phyloP scores from a whole-genome alignment of 2,888 invertebrate species.

The Stomorhina lunata region DNA sequence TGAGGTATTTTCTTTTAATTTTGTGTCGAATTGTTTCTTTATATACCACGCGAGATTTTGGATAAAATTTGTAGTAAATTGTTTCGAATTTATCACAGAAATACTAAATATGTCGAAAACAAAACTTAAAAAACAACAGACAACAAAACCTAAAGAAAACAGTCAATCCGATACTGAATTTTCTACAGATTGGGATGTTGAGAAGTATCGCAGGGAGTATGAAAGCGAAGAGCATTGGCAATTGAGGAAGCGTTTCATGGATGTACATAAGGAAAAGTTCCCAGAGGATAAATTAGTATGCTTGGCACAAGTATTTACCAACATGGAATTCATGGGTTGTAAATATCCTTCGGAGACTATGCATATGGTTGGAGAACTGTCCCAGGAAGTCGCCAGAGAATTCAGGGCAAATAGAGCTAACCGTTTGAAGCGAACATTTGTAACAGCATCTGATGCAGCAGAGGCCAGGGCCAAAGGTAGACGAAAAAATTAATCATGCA shows the following conservation, averaged over 20 bases:
- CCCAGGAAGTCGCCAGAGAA: slow-evolving; percentile 87
- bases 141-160: neutral
- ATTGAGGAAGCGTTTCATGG: slow-evolving; percentile 88
- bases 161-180: slow-evolving; percentile 20
- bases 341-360: slow-evolving; percentile 91
- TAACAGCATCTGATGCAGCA: slow-evolving; percentile 88
- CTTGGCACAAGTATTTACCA: slow-evolving; percentile 94
- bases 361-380: slow-evolving; percentile 87
- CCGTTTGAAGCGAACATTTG: slow-evolving; percentile 87
- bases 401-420: slow-evolving; percentile 84
- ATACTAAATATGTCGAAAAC: slow-evolving; percentile 47
- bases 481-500: slow-evolving; percentile 67
- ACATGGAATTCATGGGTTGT: slow-evolving; percentile 83
- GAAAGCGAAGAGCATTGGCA: slow-evolving; percentile 97
- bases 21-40: too few relatives aligned
- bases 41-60: neutral
- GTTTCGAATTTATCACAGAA: neutral
- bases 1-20: neutral
- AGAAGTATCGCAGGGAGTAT: slow-evolving; percentile 87
- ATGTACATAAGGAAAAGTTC: slow-evolving; percentile 88
- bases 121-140: slow-evolving; percentile 29
- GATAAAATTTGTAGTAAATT: neutral
- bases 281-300: slow-evolving; percentile 90
- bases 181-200: slow-evolving; percentile 85
- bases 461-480: slow-evolving; percentile 87